Conservation (phyloP, 1,140 invertebrate genomes). For the Macrostomum lignano region DNA sequence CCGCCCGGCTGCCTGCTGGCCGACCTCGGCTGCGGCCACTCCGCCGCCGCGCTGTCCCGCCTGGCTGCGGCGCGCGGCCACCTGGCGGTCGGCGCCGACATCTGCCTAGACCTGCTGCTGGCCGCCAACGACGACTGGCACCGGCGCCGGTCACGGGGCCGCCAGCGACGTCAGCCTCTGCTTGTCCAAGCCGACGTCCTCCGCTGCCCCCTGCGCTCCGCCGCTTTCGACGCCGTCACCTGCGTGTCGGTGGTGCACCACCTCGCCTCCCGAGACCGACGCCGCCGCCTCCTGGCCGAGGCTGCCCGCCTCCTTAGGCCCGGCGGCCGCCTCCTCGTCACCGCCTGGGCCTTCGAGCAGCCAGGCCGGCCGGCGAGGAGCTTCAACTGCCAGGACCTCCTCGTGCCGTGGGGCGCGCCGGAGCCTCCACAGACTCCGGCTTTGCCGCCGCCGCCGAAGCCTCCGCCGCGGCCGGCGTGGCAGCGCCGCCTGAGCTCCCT, state of each 20-base stretch:
- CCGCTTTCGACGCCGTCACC: constrained; percentile 66
- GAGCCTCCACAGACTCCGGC: no score
- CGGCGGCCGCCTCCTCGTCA: constrained; percentile 63
- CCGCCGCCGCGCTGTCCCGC: constrained; percentile 33
- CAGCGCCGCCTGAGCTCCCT: no score
- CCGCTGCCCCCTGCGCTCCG: constrained; percentile 57
- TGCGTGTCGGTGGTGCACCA: constrained; percentile 82
- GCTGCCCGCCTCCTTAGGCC: constrained; percentile 55
- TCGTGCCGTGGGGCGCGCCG: no score
- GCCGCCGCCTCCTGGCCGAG: constrained; percentile 55
- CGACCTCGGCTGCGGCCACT: no score
- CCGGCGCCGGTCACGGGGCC: constrained; percentile 7
- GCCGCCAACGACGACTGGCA: constrained; percentile 46
- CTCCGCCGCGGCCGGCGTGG: no score
- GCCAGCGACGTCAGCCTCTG: constrained; percentile 5
- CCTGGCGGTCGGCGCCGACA: constrained; percentile 43
- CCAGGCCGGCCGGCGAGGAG: no score
- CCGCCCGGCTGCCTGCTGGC: constrained; percentile 65
- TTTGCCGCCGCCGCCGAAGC: no score
- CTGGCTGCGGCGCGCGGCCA: neutral
- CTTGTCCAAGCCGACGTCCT: constrained; percentile 48
- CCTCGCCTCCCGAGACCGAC: constrained; percentile 56
- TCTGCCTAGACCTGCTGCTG: constrained; percentile 46
- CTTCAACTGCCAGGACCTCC: no score
- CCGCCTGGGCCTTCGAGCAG: constrained; percentile 87